These are phyloP conservation scores for Philaethria dido DNA, from an alignment of 2,888 invertebrate species.

Conservation along the genomic window DNA sequence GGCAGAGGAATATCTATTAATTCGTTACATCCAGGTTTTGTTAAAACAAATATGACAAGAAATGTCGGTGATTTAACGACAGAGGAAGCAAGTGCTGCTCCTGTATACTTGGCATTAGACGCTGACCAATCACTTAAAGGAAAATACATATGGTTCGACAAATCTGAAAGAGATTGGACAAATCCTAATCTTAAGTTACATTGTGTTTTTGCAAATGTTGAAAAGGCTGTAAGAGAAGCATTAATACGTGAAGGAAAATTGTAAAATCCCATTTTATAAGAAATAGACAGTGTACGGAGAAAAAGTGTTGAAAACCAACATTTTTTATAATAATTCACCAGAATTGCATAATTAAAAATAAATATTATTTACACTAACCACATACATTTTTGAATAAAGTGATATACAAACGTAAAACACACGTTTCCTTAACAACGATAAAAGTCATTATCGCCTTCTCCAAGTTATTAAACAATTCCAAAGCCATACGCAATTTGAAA, in stretches of 20 bases:
- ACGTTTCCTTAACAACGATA: too few relatives aligned
- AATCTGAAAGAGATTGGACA: constrained; percentile 49
- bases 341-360: too few relatives aligned
- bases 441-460: too few relatives aligned
- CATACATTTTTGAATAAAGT: too few relatives aligned
- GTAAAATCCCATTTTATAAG: not conserved
- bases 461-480: too few relatives aligned
- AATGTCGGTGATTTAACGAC: constrained; percentile 42
- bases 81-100: constrained; percentile 45
- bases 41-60: constrained; percentile 49
- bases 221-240: constrained; percentile 9
- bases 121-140: constrained; percentile 50
- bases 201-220: constrained; percentile 18
- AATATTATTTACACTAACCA: too few relatives aligned
- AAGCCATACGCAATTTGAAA: too few relatives aligned
- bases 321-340: too few relatives aligned
- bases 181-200: constrained; percentile 41
- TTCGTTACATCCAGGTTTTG: constrained; percentile 50
- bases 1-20: constrained; percentile 47
- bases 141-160: constrained; percentile 51
- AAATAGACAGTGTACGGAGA: too few relatives aligned
- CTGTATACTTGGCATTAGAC: constrained; percentile 50
- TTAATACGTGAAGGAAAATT: too few relatives aligned
- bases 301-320: too few relatives aligned
- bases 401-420: too few relatives aligned